phyloP scores from a whole-genome alignment of 1,140 invertebrate genomes.

The Bemisia tabaci region DNA sequence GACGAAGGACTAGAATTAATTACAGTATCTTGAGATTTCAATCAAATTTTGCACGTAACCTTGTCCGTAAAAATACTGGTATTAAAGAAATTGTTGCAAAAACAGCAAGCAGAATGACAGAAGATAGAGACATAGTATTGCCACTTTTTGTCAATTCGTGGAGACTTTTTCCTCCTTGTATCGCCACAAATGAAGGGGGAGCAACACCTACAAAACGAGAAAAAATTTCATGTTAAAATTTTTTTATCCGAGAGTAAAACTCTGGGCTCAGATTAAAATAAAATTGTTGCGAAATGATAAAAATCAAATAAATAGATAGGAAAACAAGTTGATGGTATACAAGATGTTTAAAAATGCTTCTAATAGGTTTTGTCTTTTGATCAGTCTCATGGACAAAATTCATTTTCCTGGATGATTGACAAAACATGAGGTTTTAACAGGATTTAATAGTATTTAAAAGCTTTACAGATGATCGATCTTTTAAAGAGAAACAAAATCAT shows the following conservation, averaged over 20 bases:
- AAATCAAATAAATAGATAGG: conserved; percentile 1
- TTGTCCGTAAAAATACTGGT: conserved; percentile 82
- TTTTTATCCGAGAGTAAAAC: no score
- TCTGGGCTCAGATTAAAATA: no score
- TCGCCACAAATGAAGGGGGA: conserved; percentile 92
- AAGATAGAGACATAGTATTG: conserved; percentile 80
- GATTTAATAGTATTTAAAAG: no score
- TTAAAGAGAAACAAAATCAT: no score
- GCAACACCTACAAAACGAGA: conserved; percentile 71
- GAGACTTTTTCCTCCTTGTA: conserved; percentile 92
- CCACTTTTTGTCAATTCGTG: conserved; percentile 81
- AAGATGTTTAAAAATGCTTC: no score
- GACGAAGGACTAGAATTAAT: no score
- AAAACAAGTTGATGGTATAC: conserved; percentile 3
- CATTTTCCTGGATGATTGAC: no score
- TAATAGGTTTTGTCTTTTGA: no score
- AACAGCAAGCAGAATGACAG: conserved; percentile 56
- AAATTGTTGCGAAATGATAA: neutral
- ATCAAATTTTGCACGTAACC: conserved; percentile 66
- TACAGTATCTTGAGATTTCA: conserved; percentile 32
- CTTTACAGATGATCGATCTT: no score
- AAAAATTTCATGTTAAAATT: no score
- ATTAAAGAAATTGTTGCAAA: conserved; percentile 74
- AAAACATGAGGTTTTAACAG: no score
- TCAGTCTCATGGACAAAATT: no score